Evolutionary conservation across 2,888 invertebrate species (phyloP).

Genomic region (Bimastos eiseni): DNA sequence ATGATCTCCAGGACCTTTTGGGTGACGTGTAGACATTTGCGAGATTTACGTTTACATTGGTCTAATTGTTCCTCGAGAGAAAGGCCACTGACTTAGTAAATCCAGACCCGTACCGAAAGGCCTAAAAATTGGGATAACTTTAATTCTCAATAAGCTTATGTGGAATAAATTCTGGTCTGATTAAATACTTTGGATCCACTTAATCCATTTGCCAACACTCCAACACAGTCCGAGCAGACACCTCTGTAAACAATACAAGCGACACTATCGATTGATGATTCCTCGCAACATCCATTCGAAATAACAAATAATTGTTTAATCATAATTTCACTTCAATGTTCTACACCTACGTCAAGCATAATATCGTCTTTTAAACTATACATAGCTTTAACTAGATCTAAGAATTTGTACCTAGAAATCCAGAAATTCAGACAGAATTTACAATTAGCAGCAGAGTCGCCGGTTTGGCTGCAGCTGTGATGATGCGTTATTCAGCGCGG

Average conservation of each 20-base stretch:
- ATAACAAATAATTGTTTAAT: background rate
- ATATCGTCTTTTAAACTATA: background rate
- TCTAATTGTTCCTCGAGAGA: no score
- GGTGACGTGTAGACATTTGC: no score
- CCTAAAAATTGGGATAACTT: no score
- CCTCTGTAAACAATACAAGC: conserved; percentile 13
- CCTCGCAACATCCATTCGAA: background rate
- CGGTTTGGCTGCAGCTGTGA: conserved; percentile 5
- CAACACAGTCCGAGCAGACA: background rate
- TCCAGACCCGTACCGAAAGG: no score
- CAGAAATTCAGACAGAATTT: background rate
- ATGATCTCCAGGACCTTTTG: no score
- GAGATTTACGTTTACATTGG: no score
- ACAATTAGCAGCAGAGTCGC: background rate
- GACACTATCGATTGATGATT: background rate
- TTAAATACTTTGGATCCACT: background rate
- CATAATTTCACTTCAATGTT: background rate
- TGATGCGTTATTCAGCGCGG: background rate
- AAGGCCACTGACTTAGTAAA: no score
- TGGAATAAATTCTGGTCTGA: background rate
- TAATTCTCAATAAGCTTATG: no score
- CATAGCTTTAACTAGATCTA: background rate
- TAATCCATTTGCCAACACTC: background rate
- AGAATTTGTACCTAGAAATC: conserved; percentile 1
- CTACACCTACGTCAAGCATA: background rate